Conservation (phyloP, 1,140 invertebrate genomes). For the Rhagoletis zephyria region DNA sequence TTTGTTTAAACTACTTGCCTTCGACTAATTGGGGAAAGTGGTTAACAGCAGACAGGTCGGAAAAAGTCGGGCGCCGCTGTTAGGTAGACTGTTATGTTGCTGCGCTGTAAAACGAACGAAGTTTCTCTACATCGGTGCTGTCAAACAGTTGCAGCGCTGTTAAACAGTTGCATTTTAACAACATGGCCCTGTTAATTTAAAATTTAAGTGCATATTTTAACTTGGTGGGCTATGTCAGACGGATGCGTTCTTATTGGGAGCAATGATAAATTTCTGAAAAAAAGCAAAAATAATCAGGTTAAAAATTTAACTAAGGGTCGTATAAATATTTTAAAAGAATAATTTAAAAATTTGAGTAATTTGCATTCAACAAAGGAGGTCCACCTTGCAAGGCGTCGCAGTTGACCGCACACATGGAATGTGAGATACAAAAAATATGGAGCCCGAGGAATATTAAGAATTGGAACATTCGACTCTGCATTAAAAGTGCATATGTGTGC, state of each 20-base stretch:
- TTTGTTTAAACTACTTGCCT: conserved; percentile 3
- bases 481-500: not conserved
- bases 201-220: not conserved
- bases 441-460: not conserved
- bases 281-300: too few relatives aligned
- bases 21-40: conserved; percentile 16
- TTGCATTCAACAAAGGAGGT: not conserved
- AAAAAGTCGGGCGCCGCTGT: conserved; percentile 39
- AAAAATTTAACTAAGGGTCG: too few relatives aligned
- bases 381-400: too few relatives aligned
- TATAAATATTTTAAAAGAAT: too few relatives aligned
- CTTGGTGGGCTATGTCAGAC: not conserved
- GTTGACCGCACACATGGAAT: not conserved
- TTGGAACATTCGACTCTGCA: not conserved
- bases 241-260: not conserved
- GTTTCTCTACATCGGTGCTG: too few relatives aligned
- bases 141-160: not conserved
- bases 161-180: not conserved
- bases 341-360: not conserved
- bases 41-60: conserved; percentile 5
- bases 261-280: not conserved
- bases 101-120: not conserved
- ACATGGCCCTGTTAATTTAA: not conserved
- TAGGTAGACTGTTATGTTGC: not conserved
- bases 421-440: not conserved